phyloP scores from a whole-genome alignment of 1,140 invertebrate species.

The Drosophila nebulosa region DNA sequence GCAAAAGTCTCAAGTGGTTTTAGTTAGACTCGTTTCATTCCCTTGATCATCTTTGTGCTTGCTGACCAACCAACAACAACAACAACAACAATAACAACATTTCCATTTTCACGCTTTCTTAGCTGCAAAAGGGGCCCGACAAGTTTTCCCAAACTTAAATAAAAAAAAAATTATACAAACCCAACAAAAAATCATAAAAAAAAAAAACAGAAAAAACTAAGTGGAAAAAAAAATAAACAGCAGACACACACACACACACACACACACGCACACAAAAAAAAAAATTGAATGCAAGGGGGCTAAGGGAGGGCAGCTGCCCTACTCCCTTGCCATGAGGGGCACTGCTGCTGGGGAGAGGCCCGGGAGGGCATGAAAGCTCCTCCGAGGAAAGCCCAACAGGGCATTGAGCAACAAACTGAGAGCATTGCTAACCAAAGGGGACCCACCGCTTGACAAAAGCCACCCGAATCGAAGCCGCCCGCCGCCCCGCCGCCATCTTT shows the following conservation, averaged over 20 bases:
- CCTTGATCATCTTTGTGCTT: slow-evolving; percentile 43
- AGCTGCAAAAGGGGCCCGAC: slow-evolving; percentile 42
- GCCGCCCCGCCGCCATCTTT: slow-evolving; percentile 17
- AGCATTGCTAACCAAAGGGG: slow-evolving; percentile 67
- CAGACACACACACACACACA: too few species aligned
- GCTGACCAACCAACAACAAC: background rate
- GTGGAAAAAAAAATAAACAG: too few species aligned
- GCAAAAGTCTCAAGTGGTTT: background rate
- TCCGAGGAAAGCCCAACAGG: slow-evolving; percentile 64
- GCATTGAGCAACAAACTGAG: slow-evolving; percentile 72
- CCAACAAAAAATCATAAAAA: slow-evolving; percentile 26
- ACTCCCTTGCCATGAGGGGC: slow-evolving; percentile 27
- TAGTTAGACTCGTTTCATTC: slow-evolving; percentile 1
- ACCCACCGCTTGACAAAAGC: slow-evolving; percentile 74
- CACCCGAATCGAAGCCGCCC: slow-evolving; percentile 60
- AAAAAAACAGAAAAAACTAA: slow-evolving; percentile 4
- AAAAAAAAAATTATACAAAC: slow-evolving; percentile 13
- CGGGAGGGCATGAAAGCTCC: slow-evolving; percentile 68
- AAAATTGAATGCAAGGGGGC: slow-evolving; percentile 17
- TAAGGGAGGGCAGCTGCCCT: slow-evolving; percentile 27
- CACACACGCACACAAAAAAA: too few species aligned
- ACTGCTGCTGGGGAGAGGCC: slow-evolving; percentile 67
- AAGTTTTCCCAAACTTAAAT: slow-evolving; percentile 1
- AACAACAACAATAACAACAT: background rate
- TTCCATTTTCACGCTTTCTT: slow-evolving; percentile 59